phyloP scores from a whole-genome alignment of 2,888 invertebrate genomes.

The Spatulosminthurus flaviceps region DNA sequence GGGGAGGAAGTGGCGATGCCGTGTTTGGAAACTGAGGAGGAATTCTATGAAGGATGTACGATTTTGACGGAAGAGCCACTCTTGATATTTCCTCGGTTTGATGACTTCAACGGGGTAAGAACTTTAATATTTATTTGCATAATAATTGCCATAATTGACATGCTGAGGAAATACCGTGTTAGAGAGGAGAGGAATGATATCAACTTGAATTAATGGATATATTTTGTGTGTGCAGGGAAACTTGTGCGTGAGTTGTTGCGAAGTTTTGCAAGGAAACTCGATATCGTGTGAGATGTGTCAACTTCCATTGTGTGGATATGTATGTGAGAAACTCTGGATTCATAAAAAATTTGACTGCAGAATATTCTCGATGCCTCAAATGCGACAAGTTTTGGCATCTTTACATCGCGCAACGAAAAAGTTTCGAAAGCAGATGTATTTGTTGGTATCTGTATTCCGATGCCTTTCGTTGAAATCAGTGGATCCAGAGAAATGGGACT shows the following conservation, averaged over 20 bases:
- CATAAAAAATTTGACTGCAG: conserved; percentile 16
- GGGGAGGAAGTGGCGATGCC: background rate
- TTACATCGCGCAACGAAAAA: background rate
- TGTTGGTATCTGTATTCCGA: conserved; percentile 27
- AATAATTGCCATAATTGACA: too few species aligned
- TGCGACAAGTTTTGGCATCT: background rate
- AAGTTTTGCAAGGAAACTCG: background rate
- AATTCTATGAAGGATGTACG: conserved; percentile 19
- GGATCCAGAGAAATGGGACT: conserved; percentile 15
- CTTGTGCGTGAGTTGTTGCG: conserved; percentile 26
- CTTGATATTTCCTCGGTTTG: conserved; percentile 30
- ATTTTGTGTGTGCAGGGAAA: conserved; percentile 9
- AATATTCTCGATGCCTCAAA: background rate
- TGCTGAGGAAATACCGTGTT: background rate
- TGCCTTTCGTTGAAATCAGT: conserved; percentile 7
- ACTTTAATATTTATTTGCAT: background rate
- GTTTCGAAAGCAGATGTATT: conserved; percentile 17
- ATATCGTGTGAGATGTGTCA: background rate
- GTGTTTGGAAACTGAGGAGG: conserved; percentile 11
- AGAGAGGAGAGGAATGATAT: background rate
- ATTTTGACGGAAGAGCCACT: conserved; percentile 33
- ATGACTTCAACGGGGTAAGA: conserved; percentile 32
- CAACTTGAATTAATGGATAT: background rate
- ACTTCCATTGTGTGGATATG: conserved; percentile 22
- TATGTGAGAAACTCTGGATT: background rate